Evolutionary conservation across 2,113 vertebrate genomes (phyloP).

Genomic region (Oncorhynchus keta): DNA sequence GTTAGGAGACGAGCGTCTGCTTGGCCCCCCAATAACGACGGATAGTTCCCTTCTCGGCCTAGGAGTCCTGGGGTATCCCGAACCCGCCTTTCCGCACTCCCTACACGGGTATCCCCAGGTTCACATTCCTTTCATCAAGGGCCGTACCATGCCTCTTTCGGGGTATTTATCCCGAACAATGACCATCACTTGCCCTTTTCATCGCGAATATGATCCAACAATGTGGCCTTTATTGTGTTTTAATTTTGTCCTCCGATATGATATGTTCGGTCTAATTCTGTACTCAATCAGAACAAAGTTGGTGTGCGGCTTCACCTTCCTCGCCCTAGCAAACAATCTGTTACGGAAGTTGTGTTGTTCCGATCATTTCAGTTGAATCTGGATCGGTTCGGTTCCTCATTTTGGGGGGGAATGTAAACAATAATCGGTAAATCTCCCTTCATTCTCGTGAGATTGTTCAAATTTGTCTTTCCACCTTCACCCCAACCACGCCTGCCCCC

Average conservation of each 20-base stretch:
- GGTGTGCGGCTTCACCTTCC: conserved; percentile 31
- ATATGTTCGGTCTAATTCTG: conserved; percentile 54
- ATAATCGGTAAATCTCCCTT: conserved; percentile 79
- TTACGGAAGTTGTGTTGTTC: conserved; percentile 49
- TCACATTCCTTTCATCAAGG: conserved; percentile 53
- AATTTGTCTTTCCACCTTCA: conserved; percentile 57
- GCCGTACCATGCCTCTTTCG: conserved; percentile 44
- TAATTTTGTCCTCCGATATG: conserved; percentile 32
- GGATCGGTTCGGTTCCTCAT: conserved; percentile 74
- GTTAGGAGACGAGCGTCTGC: conserved; percentile 32
- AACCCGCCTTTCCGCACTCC: conserved; percentile 60
- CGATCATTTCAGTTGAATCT: conserved; percentile 63
- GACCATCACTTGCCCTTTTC: conserved; percentile 48
- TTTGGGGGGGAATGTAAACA: conserved; percentile 79
- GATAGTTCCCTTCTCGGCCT: conserved; percentile 68
- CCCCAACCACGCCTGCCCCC: conserved; percentile 57
- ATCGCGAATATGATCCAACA: conserved; percentile 40
- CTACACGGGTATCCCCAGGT: conserved; percentile 62
- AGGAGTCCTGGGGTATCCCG: conserved; percentile 61
- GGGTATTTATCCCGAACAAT: conserved; percentile 50
- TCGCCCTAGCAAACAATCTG: conserved; percentile 38
- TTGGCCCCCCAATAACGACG: conserved; percentile 38
- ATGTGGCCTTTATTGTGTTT: not conserved
- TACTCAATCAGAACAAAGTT: conserved; percentile 66
- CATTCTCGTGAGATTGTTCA: conserved; percentile 79